A percentile compares a stretch with the other conserved stretches of the same genome.
Evolutionary conservation across 2,113 vertebrate species (phyloP).

Genomic region (Chiloscyllium plagiosum): DNA sequence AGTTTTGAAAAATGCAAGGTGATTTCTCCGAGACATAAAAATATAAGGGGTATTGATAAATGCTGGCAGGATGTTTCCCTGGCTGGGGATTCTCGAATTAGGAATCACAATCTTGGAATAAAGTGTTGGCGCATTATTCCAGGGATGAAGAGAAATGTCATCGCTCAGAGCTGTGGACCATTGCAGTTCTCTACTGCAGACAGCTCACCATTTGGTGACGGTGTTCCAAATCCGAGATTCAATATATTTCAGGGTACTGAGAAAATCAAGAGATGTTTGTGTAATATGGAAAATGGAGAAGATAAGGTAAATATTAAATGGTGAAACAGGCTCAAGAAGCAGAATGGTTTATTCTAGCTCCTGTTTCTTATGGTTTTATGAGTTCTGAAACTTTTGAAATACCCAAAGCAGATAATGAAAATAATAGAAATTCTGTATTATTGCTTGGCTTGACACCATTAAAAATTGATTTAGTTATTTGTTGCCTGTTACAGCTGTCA

Average conservation of each 20-base stretch:
- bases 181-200: neutral
- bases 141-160: neutral
- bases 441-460: neutral
- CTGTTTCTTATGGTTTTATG: neutral
- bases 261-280: neutral
- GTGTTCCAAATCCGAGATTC: neutral
- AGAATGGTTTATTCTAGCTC: neutral
- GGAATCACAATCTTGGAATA: neutral
- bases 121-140: neutral
- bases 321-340: neutral
- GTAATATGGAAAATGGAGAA: neutral
- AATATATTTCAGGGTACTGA: neutral
- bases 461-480: slow-evolving; percentile 7
- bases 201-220: neutral
- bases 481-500: neutral
- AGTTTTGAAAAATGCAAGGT: neutral
- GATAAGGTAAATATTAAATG: neutral
- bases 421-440: neutral
- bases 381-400: neutral
- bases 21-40: neutral
- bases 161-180: neutral
- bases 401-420: neutral
- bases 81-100: neutral
- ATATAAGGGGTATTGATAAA: neutral
- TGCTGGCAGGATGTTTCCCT: neutral